phyloP scores from a whole-genome alignment of 1,140 invertebrate species.

The Pogonognathellus flavescens region DNA sequence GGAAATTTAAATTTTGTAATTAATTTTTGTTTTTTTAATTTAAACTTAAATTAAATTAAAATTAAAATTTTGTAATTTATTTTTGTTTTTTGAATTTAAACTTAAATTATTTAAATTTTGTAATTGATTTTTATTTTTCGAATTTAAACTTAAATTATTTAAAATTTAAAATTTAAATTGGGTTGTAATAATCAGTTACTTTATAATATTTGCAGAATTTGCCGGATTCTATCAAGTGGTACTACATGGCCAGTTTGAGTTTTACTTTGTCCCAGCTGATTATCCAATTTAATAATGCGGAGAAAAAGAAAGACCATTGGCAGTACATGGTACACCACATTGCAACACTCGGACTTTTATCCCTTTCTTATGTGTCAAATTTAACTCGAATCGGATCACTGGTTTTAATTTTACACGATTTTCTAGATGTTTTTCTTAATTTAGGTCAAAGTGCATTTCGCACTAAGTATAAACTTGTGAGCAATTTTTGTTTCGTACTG shows the following conservation, averaged over 20 bases:
- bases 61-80: too few relatives aligned
- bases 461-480: background rate
- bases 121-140: too few relatives aligned
- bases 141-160: too few relatives aligned
- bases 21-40: too few relatives aligned
- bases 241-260: background rate
- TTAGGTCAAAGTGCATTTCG: background rate
- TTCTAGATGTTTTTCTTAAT: background rate
- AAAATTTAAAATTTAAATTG: too few relatives aligned
- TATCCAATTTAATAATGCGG: background rate
- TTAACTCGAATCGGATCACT: background rate
- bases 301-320: background rate
- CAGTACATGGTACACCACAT: background rate
- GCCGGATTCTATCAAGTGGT: background rate
- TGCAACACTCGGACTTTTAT: background rate
- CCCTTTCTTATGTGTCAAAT: background rate
- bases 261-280: background rate
- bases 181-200: too few relatives aligned
- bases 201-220: background rate
- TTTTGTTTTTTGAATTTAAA: too few relatives aligned
- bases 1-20: background rate
- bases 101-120: too few relatives aligned
- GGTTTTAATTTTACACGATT: background rate
- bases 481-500: background rate
- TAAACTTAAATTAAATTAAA: too few relatives aligned